Percentiles rank a stretch among this genome's conserved stretches.
Conservation (phyloP, 2,797 vertebrate genomes). For the Characodon lateralis region DNA sequence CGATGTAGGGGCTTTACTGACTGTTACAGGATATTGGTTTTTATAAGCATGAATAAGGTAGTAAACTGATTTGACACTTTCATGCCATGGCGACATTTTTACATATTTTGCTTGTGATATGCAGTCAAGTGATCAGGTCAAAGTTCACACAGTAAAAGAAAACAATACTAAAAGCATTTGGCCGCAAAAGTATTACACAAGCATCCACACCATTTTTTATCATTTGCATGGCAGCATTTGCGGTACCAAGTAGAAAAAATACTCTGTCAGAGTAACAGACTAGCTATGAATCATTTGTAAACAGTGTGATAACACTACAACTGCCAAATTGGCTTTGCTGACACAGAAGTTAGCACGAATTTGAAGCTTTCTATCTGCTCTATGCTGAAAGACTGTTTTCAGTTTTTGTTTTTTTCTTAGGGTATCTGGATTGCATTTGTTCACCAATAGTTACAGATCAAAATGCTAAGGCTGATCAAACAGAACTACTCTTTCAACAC, state of each 20-base stretch:
- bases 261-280: neutral
- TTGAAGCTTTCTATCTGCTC: neutral
- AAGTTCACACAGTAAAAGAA: neutral
- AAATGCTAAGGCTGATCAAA: too few relatives aligned
- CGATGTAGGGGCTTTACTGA: neutral
- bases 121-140: neutral
- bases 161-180: neutral
- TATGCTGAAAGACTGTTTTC: too few relatives aligned
- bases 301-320: neutral
- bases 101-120: neutral
- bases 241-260: neutral
- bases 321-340: neutral
- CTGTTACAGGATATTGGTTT: conserved; percentile 18
- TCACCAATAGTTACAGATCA: too few relatives aligned
- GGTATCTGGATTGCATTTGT: neutral
- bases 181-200: too few relatives aligned
- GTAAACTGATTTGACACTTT: neutral
- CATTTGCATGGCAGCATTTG: neutral
- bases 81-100: neutral
- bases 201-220: neutral
- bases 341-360: neutral
- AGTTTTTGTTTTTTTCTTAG: neutral
- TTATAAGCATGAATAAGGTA: neutral
- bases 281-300: neutral
- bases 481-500: too few relatives aligned